Evolutionary conservation across 2,113 vertebrate genomes (phyloP).

Genomic region (Riparia riparia): DNA sequence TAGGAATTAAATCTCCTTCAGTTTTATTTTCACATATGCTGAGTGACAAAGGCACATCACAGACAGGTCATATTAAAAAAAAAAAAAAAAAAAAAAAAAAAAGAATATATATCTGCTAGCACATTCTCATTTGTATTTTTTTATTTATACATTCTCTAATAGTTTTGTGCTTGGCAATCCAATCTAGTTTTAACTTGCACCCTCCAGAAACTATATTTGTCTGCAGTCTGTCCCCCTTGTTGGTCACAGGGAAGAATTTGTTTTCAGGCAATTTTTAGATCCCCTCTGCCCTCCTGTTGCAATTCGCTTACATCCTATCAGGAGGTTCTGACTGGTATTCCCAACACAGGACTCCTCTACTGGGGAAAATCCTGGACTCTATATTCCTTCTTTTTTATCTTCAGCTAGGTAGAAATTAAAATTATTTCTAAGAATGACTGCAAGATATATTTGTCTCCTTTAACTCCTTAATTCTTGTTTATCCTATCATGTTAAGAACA

Average conservation of each 20-base stretch:
- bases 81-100: neutral
- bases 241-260: slow-evolving; percentile 1
- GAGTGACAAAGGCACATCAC: neutral
- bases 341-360: neutral
- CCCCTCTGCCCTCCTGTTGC: neutral
- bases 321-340: neutral
- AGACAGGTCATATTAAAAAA: neutral
- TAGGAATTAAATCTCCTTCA: neutral
- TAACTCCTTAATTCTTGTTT: neutral
- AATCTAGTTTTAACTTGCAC: neutral
- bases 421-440: neutral
- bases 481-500: neutral
- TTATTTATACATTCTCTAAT: neutral
- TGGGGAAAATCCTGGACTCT: neutral
- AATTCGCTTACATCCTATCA: neutral
- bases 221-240: neutral
- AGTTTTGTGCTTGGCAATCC: neutral
- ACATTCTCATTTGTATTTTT: neutral
- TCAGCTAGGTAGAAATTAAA: neutral
- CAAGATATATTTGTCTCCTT: neutral
- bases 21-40: neutral
- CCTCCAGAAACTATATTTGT: neutral
- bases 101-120: neutral
- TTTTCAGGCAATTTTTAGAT: slow-evolving; percentile 47
- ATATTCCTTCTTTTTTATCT: neutral